Conservation (phyloP, 2,888 invertebrate species). For the Coleophora flavipennella region DNA sequence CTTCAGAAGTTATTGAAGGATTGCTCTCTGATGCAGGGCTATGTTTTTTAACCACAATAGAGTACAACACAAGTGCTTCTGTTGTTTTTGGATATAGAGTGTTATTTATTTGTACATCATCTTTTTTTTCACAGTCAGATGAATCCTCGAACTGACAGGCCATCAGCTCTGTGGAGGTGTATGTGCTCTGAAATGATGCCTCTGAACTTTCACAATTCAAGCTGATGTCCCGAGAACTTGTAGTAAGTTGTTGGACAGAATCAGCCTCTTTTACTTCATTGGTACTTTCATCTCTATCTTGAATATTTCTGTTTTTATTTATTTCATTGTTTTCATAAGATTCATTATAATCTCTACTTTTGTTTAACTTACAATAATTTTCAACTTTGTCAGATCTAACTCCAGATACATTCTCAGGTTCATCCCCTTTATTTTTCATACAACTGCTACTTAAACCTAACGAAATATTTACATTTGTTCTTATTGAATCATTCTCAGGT, state of each 20-base stretch:
- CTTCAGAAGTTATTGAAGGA: slow-evolving; percentile 11
- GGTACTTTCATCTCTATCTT: slow-evolving; percentile 16
- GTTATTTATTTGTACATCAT: slow-evolving; percentile 19
- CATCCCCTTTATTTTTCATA: slow-evolving; percentile 37
- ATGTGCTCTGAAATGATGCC: slow-evolving; percentile 45
- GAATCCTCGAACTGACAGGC: slow-evolving; percentile 26
- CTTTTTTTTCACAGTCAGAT: slow-evolving; percentile 21
- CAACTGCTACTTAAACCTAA: slow-evolving; percentile 52
- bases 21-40: slow-evolving; percentile 15
- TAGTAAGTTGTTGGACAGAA: not conserved
- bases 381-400: slow-evolving; percentile 65
- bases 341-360: slow-evolving; percentile 58
- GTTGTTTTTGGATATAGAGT: slow-evolving; percentile 16
- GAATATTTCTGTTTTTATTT: slow-evolving; percentile 19
- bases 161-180: slow-evolving; percentile 33
- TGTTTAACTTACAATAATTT: slow-evolving; percentile 69
- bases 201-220: slow-evolving; percentile 40
- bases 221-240: slow-evolving; percentile 23
- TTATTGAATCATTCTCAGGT: slow-evolving; percentile 53
- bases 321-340: slow-evolving; percentile 32
- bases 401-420: slow-evolving; percentile 37
- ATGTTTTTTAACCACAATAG: slow-evolving; percentile 24
- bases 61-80: slow-evolving; percentile 28
- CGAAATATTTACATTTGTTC: slow-evolving; percentile 52
- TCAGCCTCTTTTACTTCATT: slow-evolving; percentile 2